Percentiles rank a stretch among this genome's conserved stretches.
Conservation (phyloP, 2,797 vertebrate genomes). For the Bryconaethiops microstoma region DNA sequence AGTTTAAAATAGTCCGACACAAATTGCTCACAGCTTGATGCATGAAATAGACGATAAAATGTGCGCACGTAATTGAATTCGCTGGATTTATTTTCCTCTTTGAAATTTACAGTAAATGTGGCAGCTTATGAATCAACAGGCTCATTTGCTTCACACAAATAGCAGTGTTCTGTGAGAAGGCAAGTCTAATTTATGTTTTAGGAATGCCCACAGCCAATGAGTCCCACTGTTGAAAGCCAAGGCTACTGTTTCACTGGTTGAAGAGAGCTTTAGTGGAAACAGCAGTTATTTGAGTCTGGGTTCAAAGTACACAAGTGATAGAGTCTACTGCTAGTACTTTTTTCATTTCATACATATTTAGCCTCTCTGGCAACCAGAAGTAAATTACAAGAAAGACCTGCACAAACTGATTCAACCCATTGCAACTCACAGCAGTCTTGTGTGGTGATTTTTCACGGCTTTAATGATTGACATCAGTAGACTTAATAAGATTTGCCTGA, state of each 20-base stretch:
- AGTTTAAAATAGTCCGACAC: background rate
- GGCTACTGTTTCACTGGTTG: background rate
- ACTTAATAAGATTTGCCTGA: no score
- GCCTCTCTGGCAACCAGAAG: background rate
- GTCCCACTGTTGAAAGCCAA: background rate
- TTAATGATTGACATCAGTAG: no score
- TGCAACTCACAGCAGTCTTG: no score
- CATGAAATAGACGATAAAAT: background rate
- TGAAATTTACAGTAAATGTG: conserved; percentile 32
- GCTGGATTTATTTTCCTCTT: conserved; percentile 34
- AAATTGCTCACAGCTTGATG: conserved; percentile 15
- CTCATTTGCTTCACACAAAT: conserved; percentile 45
- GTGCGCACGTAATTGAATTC: background rate
- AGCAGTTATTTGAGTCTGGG: no score
- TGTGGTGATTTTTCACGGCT: no score
- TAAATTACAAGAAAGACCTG: no score
- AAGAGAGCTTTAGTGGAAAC: background rate
- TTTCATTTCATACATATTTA: background rate
- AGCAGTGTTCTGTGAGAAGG: conserved; percentile 5
- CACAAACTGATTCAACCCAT: no score
- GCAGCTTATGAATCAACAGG: conserved; percentile 30
- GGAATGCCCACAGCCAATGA: conserved; percentile 15
- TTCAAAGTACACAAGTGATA: background rate
- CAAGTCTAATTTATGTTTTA: conserved; percentile 18
- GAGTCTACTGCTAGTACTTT: background rate